Evolutionary conservation across 2,888 invertebrate species (phyloP), one percentile per base, ranked within the genome.

Genomic region (Cheilosia vulpina): DNA sequence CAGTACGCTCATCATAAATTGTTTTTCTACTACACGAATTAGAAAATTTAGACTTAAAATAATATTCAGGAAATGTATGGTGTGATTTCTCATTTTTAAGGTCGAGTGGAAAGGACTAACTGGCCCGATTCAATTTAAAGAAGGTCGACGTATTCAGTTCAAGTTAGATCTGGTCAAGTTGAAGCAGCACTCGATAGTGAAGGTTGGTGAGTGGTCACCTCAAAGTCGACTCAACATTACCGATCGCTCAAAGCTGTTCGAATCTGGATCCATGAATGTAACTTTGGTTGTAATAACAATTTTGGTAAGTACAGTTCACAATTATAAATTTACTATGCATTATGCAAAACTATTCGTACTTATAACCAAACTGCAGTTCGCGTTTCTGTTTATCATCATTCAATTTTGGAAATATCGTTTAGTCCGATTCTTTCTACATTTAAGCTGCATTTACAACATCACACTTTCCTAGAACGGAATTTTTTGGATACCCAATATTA

Each of bases 51-150:
- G 11, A 38, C 11, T 13, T 13, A 13, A 11, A 38, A 38, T 13
- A 11, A 13, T 13, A 13, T 13, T 11, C 13, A 6, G 3, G 0
- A 47, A 2, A 47, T 7, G n/a, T 17, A 45, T 17, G 17, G 6
- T 17, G 2, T n/a, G n/a, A 17, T 17, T n/a, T 47, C 9, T 4
- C 13, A 52, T 58, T 41, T 60, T 15, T 65, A 15, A 96, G 96
- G 96, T 96, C 65, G 96, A 96, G 91, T 95, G 95, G 93, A 95
- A 95, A 90, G 97, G 97, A 5, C 92, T 97, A 66, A 96, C 96
- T 31, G 97, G 97, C 0, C 95, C 95, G 19, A 95, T 97, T 87
- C 95, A 95, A 90, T 96, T 96, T 92, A 96, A 96, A 90, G 96
- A 96, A 91, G 96, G 96, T 0, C 93, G 94, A 68, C 93, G 97